These are phyloP conservation scores for Petrocephalus schoutedeni DNA, from an alignment of 2,797 vertebrate genomes.

Conservation along the genomic window DNA sequence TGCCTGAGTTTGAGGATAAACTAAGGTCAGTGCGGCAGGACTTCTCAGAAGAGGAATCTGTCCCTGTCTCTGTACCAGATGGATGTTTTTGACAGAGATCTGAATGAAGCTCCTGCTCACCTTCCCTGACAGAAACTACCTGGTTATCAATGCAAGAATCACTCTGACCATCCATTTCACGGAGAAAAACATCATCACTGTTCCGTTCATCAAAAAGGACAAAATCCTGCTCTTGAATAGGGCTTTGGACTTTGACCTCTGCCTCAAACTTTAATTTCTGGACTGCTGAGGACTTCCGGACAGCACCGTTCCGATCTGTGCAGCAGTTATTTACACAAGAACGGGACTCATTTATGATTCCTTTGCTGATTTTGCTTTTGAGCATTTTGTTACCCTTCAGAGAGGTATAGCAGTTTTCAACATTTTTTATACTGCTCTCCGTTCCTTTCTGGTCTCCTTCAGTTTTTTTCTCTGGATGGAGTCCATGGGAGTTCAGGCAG, in stretches of 20 bases:
- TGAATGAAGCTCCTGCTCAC: constrained; percentile 26
- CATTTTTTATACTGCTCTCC: neutral
- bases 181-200: neutral
- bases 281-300: constrained; percentile 22
- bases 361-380: neutral
- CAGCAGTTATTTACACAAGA: neutral
- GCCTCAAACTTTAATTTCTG: constrained; percentile 42
- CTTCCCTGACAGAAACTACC: constrained; percentile 9
- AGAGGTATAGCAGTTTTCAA: neutral
- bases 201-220: constrained; percentile 3
- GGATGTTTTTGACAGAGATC: constrained; percentile 36
- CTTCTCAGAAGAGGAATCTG: constrained; percentile 25
- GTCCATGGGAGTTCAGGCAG: neutral
- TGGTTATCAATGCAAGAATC: neutral
- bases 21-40: constrained; percentile 34
- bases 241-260: constrained; percentile 12
- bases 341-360: neutral
- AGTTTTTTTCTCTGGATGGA: neutral
- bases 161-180: neutral
- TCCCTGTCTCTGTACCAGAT: neutral
- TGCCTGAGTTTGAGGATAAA: neutral
- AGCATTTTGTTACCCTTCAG: neutral
- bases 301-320: neutral
- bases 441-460: constrained; percentile 18
- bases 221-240: constrained; percentile 25